Base-by-base conservation (phyloP, 92 coral and sea anemone species). In the Heteractis magnifica region DNA sequence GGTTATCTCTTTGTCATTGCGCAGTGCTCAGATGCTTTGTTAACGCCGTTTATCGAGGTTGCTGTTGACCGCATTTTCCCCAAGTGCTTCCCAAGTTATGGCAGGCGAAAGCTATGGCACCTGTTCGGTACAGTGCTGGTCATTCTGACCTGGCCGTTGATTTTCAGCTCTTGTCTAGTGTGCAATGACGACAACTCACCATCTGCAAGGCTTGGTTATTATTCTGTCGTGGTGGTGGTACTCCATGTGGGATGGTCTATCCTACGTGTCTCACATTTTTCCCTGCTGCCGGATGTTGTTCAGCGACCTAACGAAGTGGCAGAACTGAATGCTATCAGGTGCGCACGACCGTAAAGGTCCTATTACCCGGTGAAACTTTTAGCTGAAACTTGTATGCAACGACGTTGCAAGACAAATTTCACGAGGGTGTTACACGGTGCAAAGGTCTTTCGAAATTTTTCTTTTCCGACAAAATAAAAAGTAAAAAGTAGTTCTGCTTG, bases 21-120 rank as follows among this genome's bases (percentile, higher is more conserved):
- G 1, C 94, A 92, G 78, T 75, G 88, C 5, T 89, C 89, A 0
- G 96, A 92, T 18, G 96, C 96, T 1, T 58, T 92, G 20, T 49
- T 90, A n/a, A 92, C 96, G 10, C 96, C 96, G n/a, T 90, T 92
- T 56, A 92, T 90, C 73, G 93, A 91, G 0, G 82, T 92, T 65
- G 90, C 88, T 4, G 82, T 93, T 60, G 96, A 90, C 41, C 92
- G 93, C 34, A 62, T 83, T 26, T 73, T 88, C 15, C 83, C 80
- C 10, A 88, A 80, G 8, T 73, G 73, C 5, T 65, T 85, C 50
- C 87, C 91, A 16, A 75, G 78, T 16, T 92, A 92, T 77, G 96
- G 96, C 12, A 85, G 82, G 71, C 86, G 88, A 19, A 92, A 92
- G 56, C 34, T 85, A 15, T 92, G 93, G 91, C 96, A 92, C 72